Evolutionary conservation across 1,140 invertebrate species (phyloP).

Genomic region (Diorhabda elongata): DNA sequence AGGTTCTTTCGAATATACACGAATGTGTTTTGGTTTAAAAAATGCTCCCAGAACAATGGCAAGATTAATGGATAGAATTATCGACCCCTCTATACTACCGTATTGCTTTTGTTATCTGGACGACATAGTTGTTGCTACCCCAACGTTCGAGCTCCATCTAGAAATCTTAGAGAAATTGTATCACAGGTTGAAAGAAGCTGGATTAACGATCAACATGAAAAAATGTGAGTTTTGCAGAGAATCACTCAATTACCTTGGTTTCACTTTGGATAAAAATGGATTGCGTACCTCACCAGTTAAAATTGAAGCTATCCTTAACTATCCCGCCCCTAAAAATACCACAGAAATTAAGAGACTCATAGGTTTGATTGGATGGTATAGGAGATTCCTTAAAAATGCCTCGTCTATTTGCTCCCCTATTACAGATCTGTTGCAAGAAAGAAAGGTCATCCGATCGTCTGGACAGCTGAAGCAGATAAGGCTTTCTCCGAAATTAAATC

Average conservation of each 20-base stretch:
- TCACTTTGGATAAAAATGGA: conserved; percentile 5
- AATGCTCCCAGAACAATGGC: conserved; percentile 40
- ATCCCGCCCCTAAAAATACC: conserved; percentile 29
- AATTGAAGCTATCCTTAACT: conserved; percentile 39
- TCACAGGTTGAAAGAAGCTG: not conserved
- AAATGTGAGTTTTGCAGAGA: conserved; percentile 22
- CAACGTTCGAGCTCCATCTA: conserved; percentile 23
- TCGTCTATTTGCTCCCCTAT: conserved; percentile 10
- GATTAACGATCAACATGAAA: not conserved
- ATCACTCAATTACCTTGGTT: conserved; percentile 22
- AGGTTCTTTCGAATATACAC: conserved; percentile 32
- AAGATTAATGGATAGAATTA: conserved; percentile 38
- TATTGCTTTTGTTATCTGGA: conserved; percentile 37
- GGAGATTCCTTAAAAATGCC: conserved; percentile 18
- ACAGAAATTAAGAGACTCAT: conserved; percentile 25
- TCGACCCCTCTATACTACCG: conserved; percentile 27
- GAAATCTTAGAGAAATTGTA: conserved; percentile 5
- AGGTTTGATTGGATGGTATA: conserved; percentile 20
- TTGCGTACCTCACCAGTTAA: conserved; percentile 12
- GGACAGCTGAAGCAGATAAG: conserved; percentile 8
- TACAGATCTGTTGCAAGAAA: conserved; percentile 33
- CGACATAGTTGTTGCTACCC: conserved; percentile 34
- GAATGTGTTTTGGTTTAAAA: conserved; percentile 42
- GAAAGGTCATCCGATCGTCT: conserved; percentile 6
- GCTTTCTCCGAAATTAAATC: conserved; percentile 9